Base-by-base conservation (phyloP, 2,888 invertebrate genomes). In the Baccha elongata region DNA sequence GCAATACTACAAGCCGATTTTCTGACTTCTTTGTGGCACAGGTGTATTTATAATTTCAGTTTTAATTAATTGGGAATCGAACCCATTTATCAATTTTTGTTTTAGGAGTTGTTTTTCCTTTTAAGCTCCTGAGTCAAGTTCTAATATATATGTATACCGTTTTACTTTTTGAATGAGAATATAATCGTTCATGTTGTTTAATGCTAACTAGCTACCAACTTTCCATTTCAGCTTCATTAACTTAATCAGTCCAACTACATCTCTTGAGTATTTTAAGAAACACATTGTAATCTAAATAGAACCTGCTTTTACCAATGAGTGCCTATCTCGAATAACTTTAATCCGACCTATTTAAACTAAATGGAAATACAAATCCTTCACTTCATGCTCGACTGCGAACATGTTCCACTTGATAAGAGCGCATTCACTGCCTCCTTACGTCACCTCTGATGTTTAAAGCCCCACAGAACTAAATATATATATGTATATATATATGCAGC, bases 141-240 rank as follows among this genome's bases (percentile, higher is more conserved):
- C n/a, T n/a, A n/a, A n/a, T n/a, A n/a, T n/a, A n/a, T n/a, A n/a
- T n/a, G n/a, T n/a, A n/a, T n/a, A n/a, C n/a, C n/a, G n/a, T n/a
- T n/a, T n/a, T n/a, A n/a, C n/a, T n/a, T n/a, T n/a, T n/a, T n/a
- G n/a, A n/a, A n/a, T n/a, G n/a, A n/a, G n/a, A n/a, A n/a, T n/a
- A n/a, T n/a, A n/a, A n/a, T n/a, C n/a, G n/a, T n/a, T n/a, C n/a
- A n/a, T n/a, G n/a, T n/a, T n/a, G n/a, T n/a, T n/a, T n/a, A n/a
- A 23, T 5, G 23, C 23, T 23, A 32, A 32, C 29, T 32, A 32
- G 29, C 8, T 8, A 7, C 5, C 4, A 8, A 78, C 76, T 78
- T 71, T 78, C 76, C 15, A 64, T 71, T 78, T 78, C 64, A 71
- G 48, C 21, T 32, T n/a, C n/a, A 17, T 23, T 15, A 29, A 23